These are phyloP conservation scores for Eulithis prunata DNA, from an alignment of 2,888 invertebrate genomes.

Conservation along the genomic window DNA sequence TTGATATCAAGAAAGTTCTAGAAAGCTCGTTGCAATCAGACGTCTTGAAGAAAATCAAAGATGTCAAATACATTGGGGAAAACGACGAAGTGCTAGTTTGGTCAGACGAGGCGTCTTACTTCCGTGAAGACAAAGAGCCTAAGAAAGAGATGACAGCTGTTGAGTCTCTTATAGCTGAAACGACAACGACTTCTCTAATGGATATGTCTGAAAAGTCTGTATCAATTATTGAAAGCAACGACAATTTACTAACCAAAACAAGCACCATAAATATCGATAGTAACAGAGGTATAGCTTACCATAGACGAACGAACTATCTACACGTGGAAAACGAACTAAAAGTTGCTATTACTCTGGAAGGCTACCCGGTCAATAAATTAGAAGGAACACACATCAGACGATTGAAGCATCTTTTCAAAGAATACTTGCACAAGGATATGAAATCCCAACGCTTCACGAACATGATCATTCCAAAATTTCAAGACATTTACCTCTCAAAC, in stretches of 20 bases:
- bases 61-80: slow-evolving; percentile 59
- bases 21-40: slow-evolving; percentile 53
- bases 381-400: slow-evolving; percentile 73
- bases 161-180: slow-evolving; percentile 30
- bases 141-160: slow-evolving; percentile 13
- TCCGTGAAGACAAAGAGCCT: slow-evolving; percentile 37
- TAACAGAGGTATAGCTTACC: slow-evolving; percentile 73
- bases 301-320: slow-evolving; percentile 75
- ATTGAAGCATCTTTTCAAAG: slow-evolving; percentile 73
- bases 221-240: slow-evolving; percentile 62
- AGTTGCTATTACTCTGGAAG: slow-evolving; percentile 71
- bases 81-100: slow-evolving; percentile 63
- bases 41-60: slow-evolving; percentile 62
- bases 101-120: slow-evolving; percentile 57
- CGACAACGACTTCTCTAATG: slow-evolving; percentile 48
- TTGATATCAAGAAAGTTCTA: slow-evolving; percentile 48
- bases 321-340: slow-evolving; percentile 74
- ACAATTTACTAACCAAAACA: slow-evolving; percentile 60
- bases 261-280: slow-evolving; percentile 72
- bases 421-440: slow-evolving; percentile 73
- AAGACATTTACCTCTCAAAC: slow-evolving; percentile 74
- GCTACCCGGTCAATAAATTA: slow-evolving; percentile 72
- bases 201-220: slow-evolving; percentile 66
- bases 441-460: slow-evolving; percentile 69
- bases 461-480: slow-evolving; percentile 73